A percentile compares a stretch with the other conserved stretches of the same genome.
Evolutionary conservation across 1,140 invertebrate genomes (phyloP).

Genomic region (Listronotus oregonensis): DNA sequence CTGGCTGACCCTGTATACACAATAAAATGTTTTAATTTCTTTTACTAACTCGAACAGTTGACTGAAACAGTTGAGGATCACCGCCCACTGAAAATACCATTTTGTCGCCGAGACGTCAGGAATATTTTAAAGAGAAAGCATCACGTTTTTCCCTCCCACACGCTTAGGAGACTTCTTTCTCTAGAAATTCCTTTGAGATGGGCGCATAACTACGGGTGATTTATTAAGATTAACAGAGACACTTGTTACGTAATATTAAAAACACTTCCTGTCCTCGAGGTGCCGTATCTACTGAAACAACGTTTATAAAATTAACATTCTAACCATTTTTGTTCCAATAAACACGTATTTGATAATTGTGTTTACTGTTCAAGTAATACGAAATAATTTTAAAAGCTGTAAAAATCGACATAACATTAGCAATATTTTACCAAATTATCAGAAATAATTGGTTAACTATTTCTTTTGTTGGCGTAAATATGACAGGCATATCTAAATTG

Average conservation of each 20-base stretch:
- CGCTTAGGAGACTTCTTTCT: conserved; percentile 11
- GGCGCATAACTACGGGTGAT: conserved; percentile 13
- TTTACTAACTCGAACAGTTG: not conserved
- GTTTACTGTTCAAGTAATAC: too few species aligned
- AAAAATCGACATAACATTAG: too few species aligned
- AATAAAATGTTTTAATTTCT: too few species aligned
- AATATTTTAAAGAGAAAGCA: conserved; percentile 16
- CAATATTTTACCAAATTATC: too few species aligned
- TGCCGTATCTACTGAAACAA: not conserved
- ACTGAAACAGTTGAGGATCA: conserved; percentile 2
- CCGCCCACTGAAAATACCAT: conserved; percentile 12
- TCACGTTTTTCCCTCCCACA: conserved; percentile 12
- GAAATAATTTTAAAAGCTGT: too few species aligned
- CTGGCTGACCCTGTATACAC: too few species aligned
- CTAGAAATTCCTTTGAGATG: conserved; percentile 9
- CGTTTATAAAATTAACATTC: too few species aligned
- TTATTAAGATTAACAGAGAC: conserved; percentile 16
- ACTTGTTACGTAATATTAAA: conserved; percentile 12
- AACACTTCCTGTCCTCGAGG: conserved; percentile 10
- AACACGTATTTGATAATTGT: too few species aligned
- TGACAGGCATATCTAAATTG: too few species aligned
- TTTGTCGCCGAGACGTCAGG: conserved; percentile 6
- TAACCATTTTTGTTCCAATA: too few species aligned
- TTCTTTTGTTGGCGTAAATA: too few species aligned
- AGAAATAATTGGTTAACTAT: too few species aligned